phyloP scores from a whole-genome alignment of 2,888 invertebrate genomes.

The Fissipunctia ypsillon region DNA sequence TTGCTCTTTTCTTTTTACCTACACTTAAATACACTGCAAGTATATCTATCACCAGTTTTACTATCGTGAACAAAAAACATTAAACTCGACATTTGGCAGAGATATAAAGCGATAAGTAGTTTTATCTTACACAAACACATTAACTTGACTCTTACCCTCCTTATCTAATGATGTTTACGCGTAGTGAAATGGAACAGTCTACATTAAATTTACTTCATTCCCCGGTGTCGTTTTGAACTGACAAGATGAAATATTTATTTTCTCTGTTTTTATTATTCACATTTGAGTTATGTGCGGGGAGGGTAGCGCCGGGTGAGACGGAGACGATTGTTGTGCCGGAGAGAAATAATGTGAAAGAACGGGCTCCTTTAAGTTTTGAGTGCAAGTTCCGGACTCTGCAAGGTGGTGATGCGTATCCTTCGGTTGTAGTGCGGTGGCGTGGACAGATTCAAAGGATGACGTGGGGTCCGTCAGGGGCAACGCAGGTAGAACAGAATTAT shows the following conservation, averaged over 20 bases:
- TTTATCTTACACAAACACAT: conserved; percentile 70
- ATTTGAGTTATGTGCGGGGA: conserved; percentile 69
- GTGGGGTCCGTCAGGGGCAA: conserved; percentile 52
- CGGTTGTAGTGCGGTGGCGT: conserved; percentile 73
- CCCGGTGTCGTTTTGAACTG: conserved; percentile 53
- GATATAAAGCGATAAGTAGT: conserved; percentile 48
- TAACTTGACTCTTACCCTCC: conserved; percentile 70
- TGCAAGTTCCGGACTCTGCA: conserved; percentile 62
- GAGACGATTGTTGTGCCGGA: conserved; percentile 58
- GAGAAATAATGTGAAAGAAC: conserved; percentile 62
- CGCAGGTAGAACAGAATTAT: conserved; percentile 50
- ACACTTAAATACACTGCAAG: conserved; percentile 30
- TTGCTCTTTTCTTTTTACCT: conserved; percentile 18
- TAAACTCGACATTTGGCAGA: conserved; percentile 43
- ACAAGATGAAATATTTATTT: conserved; percentile 74
- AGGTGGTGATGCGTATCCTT: conserved; percentile 73
- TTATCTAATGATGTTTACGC: conserved; percentile 71
- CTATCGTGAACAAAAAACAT: conserved; percentile 51
- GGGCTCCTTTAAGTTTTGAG: conserved; percentile 65
- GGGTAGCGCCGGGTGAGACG: conserved; percentile 70
- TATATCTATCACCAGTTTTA: conserved; percentile 25
- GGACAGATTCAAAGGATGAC: conserved; percentile 48
- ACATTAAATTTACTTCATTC: conserved; percentile 66
- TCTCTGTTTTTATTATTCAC: conserved; percentile 67
- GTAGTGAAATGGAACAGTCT: conserved; percentile 57